Conservation (phyloP, 1,140 invertebrate species). For the Homarus americanus region DNA sequence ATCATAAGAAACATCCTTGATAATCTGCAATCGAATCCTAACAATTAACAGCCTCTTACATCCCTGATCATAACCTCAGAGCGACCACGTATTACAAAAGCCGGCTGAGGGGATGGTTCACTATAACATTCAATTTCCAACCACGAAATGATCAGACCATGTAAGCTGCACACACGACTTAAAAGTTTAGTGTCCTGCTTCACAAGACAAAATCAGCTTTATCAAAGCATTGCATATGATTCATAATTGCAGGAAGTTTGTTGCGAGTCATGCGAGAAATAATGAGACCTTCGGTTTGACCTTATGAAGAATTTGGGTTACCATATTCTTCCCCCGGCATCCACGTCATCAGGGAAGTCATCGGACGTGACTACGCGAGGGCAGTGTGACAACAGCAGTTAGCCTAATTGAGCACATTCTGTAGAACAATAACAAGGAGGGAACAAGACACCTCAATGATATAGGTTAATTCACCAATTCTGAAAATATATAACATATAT, state of each 20-base stretch:
- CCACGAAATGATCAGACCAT: slow-evolving; percentile 58
- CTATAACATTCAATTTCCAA: slow-evolving; percentile 24
- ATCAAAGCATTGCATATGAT: slow-evolving; percentile 64
- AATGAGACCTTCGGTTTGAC: slow-evolving; percentile 62
- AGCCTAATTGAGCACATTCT: slow-evolving; percentile 73
- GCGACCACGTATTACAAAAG: background rate
- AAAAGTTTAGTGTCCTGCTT: slow-evolving; percentile 61
- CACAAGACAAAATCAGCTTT: slow-evolving; percentile 48
- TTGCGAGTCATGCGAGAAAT: slow-evolving; percentile 61
- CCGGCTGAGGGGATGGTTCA: background rate
- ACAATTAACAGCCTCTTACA: slow-evolving; percentile 62
- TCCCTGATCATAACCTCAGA: slow-evolving; percentile 49
- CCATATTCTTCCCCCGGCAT: slow-evolving; percentile 61
- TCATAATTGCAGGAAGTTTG: slow-evolving; percentile 51
- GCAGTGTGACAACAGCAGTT: slow-evolving; percentile 67
- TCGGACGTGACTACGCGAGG: slow-evolving; percentile 50
- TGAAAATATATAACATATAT: slow-evolving; percentile 70
- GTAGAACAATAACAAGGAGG: slow-evolving; percentile 73
- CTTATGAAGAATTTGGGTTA: slow-evolving; percentile 70
- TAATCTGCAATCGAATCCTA: slow-evolving; percentile 52
- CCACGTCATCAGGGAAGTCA: slow-evolving; percentile 35
- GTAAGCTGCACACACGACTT: slow-evolving; percentile 60
- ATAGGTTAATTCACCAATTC: slow-evolving; percentile 71
- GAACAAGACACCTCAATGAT: slow-evolving; percentile 72
- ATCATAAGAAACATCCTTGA: slow-evolving; percentile 50